A percentile compares a stretch with the other conserved stretches of the same genome.
phyloP scores from a whole-genome alignment of 2,113 vertebrate genomes.

The Rhea pennata region DNA sequence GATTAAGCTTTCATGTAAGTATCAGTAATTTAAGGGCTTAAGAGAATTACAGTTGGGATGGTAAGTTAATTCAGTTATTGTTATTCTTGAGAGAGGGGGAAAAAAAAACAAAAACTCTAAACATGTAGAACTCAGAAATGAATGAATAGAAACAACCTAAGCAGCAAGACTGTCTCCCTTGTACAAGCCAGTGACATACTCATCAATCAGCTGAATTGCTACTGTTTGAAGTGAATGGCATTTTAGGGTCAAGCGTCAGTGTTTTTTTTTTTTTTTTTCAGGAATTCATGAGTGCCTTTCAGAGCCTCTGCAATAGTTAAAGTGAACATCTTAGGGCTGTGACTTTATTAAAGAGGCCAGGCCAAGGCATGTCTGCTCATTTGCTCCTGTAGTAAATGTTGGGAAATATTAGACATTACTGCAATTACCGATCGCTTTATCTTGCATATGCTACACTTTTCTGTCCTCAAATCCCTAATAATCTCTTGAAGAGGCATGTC shows the following conservation, averaged over 20 bases:
- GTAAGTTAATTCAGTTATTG: neutral
- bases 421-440: neutral
- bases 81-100: neutral
- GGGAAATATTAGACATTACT: neutral
- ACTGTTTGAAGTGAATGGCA: neutral
- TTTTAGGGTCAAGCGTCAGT: neutral
- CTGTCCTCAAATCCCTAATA: neutral
- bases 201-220: neutral
- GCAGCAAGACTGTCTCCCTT: neutral
- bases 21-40: neutral
- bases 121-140: neutral
- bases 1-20: neutral
- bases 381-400: neutral
- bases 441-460: neutral
- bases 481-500: neutral
- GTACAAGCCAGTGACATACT: neutral
- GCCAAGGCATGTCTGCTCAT: neutral
- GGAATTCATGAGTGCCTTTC: neutral
- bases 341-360: neutral
- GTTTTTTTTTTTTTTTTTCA: slow-evolving; percentile 35
- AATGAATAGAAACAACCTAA: neutral
- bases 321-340: neutral
- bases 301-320: neutral
- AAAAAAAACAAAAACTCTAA: neutral
- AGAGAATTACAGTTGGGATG: neutral